Evolutionary conservation across 2,888 invertebrate species (phyloP), one percentile per base, ranked within the genome.

Genomic region (Monoplex corrugatus): DNA sequence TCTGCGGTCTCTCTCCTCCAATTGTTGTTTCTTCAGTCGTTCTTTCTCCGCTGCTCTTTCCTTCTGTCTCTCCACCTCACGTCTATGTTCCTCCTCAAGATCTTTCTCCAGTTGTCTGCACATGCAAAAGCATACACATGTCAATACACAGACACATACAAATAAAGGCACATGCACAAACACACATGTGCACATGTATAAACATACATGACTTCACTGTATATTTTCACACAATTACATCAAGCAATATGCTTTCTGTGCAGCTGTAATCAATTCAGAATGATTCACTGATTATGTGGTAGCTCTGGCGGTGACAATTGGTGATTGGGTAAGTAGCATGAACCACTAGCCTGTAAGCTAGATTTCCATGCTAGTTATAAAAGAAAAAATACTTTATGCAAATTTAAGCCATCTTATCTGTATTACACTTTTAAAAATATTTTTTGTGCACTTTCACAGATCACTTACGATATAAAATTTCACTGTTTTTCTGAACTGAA

Each of bases 11-110:
- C 93, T 90, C 72, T 95, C 95, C 44, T 94, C 94, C 45, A 95
- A 90, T 86, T 95, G 95, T 89, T 94, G 93, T 89, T 93, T 90
- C 45, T 91, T 89, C 44, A 95, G 87, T 87, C 93, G 80, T 68
- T 94, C 94, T 89, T 94, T 92, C 85, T 95, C 95, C 23, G 92
- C 93, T 75, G 93, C 93, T 28, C 95, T 87, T 87, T 94, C 93
- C 84, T 90, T 92, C 89, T 94, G 92, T 83, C 93, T 90, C 84
- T 94, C 93, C 63, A 93, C 93, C 87, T 95, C 95, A n/a, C 93
- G 90, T 57, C 91, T 89, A 63, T 94, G 93, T 50, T 95, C 95
- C 10, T 92, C 92, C 87, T 94, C 94, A 23, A 95, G 89, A 0
- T 94, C 94, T 87, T 90, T 90, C 87, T 95, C 94, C 88, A 95